Conservation (phyloP, 2,113 vertebrate genomes). For the Chionodraco myersi region DNA sequence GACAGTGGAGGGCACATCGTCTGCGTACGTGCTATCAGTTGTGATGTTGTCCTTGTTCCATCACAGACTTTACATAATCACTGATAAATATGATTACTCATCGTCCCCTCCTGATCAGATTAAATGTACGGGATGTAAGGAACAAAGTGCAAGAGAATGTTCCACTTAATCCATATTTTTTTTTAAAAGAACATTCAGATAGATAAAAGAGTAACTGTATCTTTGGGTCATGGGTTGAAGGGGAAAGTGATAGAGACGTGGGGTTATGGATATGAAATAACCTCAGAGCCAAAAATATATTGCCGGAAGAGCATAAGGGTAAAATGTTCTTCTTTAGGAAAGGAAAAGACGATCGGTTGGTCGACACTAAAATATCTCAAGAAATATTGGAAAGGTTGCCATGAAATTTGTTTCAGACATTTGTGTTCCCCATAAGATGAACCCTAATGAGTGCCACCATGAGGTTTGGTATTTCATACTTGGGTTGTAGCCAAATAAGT, state of each 20-base stretch:
- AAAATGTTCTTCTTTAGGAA: neutral
- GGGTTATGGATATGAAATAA: neutral
- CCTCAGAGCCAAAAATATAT: neutral
- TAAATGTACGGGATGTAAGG: neutral
- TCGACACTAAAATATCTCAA: neutral
- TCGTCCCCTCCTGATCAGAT: constrained; percentile 17
- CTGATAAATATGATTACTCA: constrained; percentile 49
- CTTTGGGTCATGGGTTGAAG: neutral
- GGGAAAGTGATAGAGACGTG: neutral
- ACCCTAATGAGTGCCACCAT: neutral
- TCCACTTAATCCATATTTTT: neutral
- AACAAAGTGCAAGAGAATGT: neutral
- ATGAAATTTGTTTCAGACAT: neutral
- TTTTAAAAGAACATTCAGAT: neutral
- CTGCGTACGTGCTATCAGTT: constrained; percentile 11
- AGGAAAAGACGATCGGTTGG: neutral
- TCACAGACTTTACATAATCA: constrained; percentile 27
- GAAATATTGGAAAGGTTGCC: neutral
- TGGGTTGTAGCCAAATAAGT: neutral
- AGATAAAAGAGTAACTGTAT: neutral
- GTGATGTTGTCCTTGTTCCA: neutral
- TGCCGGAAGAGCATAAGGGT: neutral
- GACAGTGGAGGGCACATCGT: neutral
- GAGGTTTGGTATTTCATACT: neutral
- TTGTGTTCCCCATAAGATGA: neutral